Percentiles rank a stretch among this genome's conserved stretches.
These are phyloP conservation scores for Poeciliopsis occidentalis DNA, from an alignment of 2,113 vertebrate genomes.

Conservation along the genomic window DNA sequence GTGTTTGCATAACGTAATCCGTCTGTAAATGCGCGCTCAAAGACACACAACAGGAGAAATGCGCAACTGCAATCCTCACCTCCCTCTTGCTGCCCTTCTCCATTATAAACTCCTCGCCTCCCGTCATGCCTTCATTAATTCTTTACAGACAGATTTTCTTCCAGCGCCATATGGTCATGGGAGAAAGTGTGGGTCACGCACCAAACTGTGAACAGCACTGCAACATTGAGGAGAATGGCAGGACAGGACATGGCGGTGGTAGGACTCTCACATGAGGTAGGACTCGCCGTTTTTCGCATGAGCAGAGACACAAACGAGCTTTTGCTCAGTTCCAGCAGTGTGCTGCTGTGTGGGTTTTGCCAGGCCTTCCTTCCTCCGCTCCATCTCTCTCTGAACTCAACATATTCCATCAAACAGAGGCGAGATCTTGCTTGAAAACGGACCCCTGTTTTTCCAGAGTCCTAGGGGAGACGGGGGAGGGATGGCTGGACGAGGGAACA, in stretches of 20 bases:
- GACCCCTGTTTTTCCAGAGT: conserved; percentile 51
- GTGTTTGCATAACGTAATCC: conserved; percentile 69
- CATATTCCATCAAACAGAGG: conserved; percentile 54
- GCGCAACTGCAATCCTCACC: conserved; percentile 40
- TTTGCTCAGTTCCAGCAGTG: conserved; percentile 26
- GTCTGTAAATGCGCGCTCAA: conserved; percentile 47
- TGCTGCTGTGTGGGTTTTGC: conserved; percentile 38
- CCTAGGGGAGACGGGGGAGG: conserved; percentile 36
- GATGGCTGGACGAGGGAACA: not conserved
- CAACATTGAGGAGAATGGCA: conserved; percentile 39
- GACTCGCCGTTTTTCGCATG: conserved; percentile 29
- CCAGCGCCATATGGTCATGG: conserved; percentile 10
- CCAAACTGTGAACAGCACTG: conserved; percentile 36
- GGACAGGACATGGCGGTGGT: not conserved
- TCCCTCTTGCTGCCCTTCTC: conserved; percentile 36
- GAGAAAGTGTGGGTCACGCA: conserved; percentile 21
- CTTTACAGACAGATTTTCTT: conserved; percentile 35
- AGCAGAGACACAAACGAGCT: conserved; percentile 30
- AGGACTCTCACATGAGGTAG: conserved; percentile 20
- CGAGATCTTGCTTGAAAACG: conserved; percentile 47
- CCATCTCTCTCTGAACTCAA: conserved; percentile 16
- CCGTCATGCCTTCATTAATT: conserved; percentile 47
- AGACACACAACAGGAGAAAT: conserved; percentile 61
- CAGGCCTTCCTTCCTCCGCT: conserved; percentile 46
- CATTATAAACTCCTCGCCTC: conserved; percentile 34